Base-by-base conservation (phyloP, 1,140 invertebrate genomes). In the Drosophila ercepeae region DNA sequence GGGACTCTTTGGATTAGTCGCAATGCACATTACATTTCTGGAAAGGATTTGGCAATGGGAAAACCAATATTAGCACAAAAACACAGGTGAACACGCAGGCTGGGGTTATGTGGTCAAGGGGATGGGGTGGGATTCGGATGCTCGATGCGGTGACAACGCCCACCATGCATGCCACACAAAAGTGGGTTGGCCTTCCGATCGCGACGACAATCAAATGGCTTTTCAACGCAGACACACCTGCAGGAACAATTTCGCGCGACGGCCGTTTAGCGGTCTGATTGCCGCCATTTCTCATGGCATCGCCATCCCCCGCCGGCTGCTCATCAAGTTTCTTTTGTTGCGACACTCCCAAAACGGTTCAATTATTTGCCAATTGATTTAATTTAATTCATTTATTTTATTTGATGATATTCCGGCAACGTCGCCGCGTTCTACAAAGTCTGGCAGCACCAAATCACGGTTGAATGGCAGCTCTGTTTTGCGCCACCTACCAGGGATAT, bases 1-100 rank as follows among this genome's bases (percentile, higher is more conserved):
- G 74, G 69, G 79, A 61, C 55, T 86, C 82, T 86, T 88, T 86
- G 81, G 81, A 86, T 88, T 88, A 77, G 68, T 77, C 53, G 72
- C 68, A 81, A 88, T 81, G 72, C 58, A 82, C 76, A 39, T 75
- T 49, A 84, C 79, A 84, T 84, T 75, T 79, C 79, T 84, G 75
- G 23, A 73, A 65, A 52, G 69, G 63, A 69, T 71, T 45, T 54
- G 23, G 39, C 14, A 42, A 39, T 52, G 41, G 32, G 34, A 54
- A 16, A 29, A 16, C 27, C 13, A n/a, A 54, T 18, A 63, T 78
- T 78, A 74, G 51, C 49, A 59, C 23, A 55, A 34, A 54, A 27
- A 70, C 19, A 50, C 23, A 75, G 45, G 41, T 48, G 60, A 65
- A 46, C 49, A 59, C 63, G 50, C 44, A n/a, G 59, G 32, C 39